Percentiles rank a stretch among this genome's conserved stretches.
These are phyloP conservation scores for Hypocryptadius cinnamomeus DNA, from an alignment of 2,113 vertebrate genomes.

Conservation along the genomic window DNA sequence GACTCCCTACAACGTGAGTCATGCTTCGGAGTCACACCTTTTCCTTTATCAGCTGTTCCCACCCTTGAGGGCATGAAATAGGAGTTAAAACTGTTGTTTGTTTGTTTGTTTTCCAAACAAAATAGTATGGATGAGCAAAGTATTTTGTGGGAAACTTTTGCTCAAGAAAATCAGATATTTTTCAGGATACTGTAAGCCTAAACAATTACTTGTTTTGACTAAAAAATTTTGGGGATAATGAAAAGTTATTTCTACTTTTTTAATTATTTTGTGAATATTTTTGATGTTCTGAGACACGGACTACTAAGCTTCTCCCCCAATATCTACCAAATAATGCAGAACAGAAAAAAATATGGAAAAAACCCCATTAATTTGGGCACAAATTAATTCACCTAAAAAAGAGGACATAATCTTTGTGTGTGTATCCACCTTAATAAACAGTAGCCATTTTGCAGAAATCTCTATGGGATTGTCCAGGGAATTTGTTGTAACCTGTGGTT, in stretches of 20 bases:
- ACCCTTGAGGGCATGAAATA: not conserved
- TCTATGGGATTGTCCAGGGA: not conserved
- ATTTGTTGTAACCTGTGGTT: slow-evolving; percentile 26
- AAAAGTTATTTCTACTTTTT: not conserved
- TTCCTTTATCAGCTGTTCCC: not conserved
- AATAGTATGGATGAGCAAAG: not conserved
- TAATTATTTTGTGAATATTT: not conserved
- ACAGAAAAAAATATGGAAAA: not conserved
- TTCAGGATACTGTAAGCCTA: not conserved
- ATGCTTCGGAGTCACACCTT: not conserved
- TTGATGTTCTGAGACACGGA: rapidly evolving
- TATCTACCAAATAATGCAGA: not conserved
- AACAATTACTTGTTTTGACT: not conserved
- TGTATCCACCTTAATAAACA: not conserved
- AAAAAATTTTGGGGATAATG: not conserved
- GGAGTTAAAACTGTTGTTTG: not conserved
- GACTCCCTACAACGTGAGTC: not conserved
- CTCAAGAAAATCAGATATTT: not conserved
- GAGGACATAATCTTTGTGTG: not conserved
- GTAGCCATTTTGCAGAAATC: not conserved
- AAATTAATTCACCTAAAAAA: not conserved
- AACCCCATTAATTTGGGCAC: not conserved
- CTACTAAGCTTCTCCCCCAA: not conserved
- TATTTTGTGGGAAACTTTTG: not conserved
- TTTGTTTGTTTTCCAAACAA: not conserved